These are phyloP conservation scores for Caiman crocodilus DNA, from an alignment of 2,797 vertebrate species.

Conservation along the genomic window DNA sequence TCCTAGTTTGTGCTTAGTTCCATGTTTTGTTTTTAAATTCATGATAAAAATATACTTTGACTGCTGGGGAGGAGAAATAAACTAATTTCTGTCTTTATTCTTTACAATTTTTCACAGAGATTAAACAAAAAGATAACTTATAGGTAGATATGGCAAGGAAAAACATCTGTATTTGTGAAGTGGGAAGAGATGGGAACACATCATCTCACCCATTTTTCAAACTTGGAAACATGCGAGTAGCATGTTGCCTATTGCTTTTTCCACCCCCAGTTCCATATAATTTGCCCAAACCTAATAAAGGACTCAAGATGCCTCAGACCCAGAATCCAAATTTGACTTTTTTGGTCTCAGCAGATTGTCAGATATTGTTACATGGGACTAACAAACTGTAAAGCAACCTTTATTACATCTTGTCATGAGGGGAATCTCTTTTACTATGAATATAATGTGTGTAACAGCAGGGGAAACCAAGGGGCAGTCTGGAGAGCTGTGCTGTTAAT, in stretches of 20 bases:
- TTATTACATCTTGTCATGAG: not conserved
- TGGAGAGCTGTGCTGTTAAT: no score
- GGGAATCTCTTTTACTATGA: no score
- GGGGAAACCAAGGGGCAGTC: no score
- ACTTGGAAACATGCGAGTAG: not conserved
- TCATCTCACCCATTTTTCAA: slow-evolving; percentile 12
- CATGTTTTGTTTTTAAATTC: not conserved
- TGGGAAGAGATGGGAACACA: not conserved
- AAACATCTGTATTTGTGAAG: slow-evolving; percentile 29
- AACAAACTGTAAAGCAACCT: not conserved
- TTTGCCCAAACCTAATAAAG: not conserved
- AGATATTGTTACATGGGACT: not conserved
- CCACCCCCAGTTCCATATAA: not conserved
- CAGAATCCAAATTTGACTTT: not conserved
- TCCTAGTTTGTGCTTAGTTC: not conserved
- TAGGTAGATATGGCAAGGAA: not conserved
- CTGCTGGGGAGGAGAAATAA: not conserved
- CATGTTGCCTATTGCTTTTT: not conserved
- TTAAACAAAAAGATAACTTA: slow-evolving; percentile 9
- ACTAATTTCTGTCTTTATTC: not conserved
- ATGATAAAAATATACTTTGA: not conserved
- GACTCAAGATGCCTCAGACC: not conserved
- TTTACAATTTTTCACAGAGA: not conserved
- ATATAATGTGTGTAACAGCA: no score
- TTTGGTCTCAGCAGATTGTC: not conserved